These are phyloP conservation scores for Pegoplata infirma DNA, from an alignment of 2,888 invertebrate species.

Conservation along the genomic window DNA sequence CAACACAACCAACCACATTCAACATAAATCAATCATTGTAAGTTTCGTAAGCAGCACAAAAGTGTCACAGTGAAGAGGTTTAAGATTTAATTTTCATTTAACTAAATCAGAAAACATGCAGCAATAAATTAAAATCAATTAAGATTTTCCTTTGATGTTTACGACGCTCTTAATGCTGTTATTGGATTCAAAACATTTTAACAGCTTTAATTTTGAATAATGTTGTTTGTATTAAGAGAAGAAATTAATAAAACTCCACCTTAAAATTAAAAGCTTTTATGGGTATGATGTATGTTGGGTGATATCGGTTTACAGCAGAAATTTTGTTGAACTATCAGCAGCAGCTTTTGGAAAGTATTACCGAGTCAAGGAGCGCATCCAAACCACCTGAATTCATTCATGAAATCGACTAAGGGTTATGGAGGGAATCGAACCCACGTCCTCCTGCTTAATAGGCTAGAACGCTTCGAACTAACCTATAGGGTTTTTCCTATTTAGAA, in stretches of 20 bases:
- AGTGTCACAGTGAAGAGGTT: conserved; percentile 57
- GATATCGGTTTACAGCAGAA: too few species aligned
- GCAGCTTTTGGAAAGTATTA: too few species aligned
- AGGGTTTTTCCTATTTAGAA: too few species aligned
- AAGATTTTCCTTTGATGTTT: conserved; percentile 58
- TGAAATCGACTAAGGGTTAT: too few species aligned
- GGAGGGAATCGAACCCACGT: too few species aligned
- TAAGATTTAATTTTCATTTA: conserved; percentile 57
- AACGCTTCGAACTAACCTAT: too few species aligned
- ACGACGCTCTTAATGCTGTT: conserved; percentile 45
- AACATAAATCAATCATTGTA: conserved; percentile 59
- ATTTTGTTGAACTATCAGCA: too few species aligned
- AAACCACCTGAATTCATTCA: too few species aligned
- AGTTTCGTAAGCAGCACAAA: conserved; percentile 45
- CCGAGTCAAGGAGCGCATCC: too few species aligned
- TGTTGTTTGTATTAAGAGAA: conserved; percentile 2
- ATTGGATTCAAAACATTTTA: conserved; percentile 36
- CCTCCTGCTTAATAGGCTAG: too few species aligned
- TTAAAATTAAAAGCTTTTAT: background rate
- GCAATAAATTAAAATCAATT: conserved; percentile 63
- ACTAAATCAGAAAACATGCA: conserved; percentile 43
- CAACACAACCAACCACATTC: background rate
- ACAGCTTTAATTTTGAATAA: conserved; percentile 33
- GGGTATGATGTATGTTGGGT: too few species aligned
- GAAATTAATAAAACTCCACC: background rate